phyloP scores from a whole-genome alignment of 1,140 invertebrate genomes.

The Dreissena polymorpha region DNA sequence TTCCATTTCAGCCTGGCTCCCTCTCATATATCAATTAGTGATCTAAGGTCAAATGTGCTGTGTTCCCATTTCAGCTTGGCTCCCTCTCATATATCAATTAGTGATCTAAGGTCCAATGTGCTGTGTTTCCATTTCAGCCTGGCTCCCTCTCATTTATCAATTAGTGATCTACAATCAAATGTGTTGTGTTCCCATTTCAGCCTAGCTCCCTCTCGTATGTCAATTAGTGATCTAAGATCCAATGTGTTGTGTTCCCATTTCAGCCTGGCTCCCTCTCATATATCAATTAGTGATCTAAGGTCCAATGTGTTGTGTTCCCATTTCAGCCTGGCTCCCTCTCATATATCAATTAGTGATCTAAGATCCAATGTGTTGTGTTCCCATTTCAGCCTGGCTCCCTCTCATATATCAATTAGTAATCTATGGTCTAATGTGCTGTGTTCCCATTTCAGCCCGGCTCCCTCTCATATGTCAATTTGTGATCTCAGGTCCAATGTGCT shows the following conservation, averaged over 20 bases:
- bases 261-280: constrained; percentile 54
- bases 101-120: no score
- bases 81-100: constrained; percentile 6
- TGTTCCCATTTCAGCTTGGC: constrained; percentile 53
- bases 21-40: neutral
- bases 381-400: constrained; percentile 58
- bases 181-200: constrained; percentile 38
- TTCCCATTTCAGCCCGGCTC: constrained; percentile 56
- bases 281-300: no score
- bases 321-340: constrained; percentile 58
- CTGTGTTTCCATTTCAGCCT: constrained; percentile 49
- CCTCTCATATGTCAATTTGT: neutral
- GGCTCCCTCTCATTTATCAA: constrained; percentile 22
- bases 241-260: constrained; percentile 12
- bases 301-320: no score
- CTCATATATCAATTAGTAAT: neutral
- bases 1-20: constrained; percentile 56
- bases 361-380: no score
- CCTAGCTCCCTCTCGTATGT: constrained; percentile 43
- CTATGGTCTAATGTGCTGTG: no score
- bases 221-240: no score
- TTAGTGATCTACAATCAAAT: no score
- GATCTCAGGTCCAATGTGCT: no score
- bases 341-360: no score
- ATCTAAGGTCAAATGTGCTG: no score